phyloP scores from a whole-genome alignment of 2,888 invertebrate genomes.

The Hirtodrosophila duncani region DNA sequence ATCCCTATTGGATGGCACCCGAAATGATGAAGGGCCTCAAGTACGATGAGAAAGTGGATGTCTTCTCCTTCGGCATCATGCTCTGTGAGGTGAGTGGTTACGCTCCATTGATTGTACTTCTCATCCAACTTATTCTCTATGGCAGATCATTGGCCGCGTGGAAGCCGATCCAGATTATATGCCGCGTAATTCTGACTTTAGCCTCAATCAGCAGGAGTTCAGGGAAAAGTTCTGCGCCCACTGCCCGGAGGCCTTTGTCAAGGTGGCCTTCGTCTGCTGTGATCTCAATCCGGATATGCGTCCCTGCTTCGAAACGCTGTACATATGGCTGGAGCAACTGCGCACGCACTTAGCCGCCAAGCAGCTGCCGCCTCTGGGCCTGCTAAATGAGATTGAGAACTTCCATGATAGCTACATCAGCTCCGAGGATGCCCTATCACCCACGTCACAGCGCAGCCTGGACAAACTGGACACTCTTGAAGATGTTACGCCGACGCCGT shows the following conservation, averaged over 20 bases:
- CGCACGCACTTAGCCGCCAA: slow-evolving; percentile 85
- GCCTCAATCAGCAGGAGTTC: slow-evolving; percentile 91
- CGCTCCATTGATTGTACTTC: not conserved
- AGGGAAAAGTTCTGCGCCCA: slow-evolving; percentile 88
- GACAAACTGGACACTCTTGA: slow-evolving; percentile 65
- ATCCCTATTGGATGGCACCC: slow-evolving; percentile 99
- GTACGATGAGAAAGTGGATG: slow-evolving; percentile 97
- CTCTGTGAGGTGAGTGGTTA: slow-evolving; percentile 87
- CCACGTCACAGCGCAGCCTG: slow-evolving; percentile 76
- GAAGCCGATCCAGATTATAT: slow-evolving; percentile 96
- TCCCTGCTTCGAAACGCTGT: slow-evolving; percentile 92
- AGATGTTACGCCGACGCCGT: not conserved
- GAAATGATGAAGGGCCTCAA: slow-evolving; percentile 98
- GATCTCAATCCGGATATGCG: slow-evolving; percentile 93
- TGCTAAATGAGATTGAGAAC: slow-evolving; percentile 85
- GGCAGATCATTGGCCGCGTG: slow-evolving; percentile 93
- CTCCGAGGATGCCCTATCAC: slow-evolving; percentile 77
- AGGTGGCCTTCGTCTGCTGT: slow-evolving; percentile 93
- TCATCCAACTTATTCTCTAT: slow-evolving; percentile 29
- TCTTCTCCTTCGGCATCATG: slow-evolving; percentile 97
- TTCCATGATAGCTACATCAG: slow-evolving; percentile 80
- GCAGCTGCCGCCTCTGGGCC: slow-evolving; percentile 83
- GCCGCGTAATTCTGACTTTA: slow-evolving; percentile 94
- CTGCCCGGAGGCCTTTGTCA: slow-evolving; percentile 93
- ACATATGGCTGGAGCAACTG: slow-evolving; percentile 91